Evolutionary conservation across 2,888 invertebrate species (phyloP).

Genomic region (Cosmopolites sordidus): DNA sequence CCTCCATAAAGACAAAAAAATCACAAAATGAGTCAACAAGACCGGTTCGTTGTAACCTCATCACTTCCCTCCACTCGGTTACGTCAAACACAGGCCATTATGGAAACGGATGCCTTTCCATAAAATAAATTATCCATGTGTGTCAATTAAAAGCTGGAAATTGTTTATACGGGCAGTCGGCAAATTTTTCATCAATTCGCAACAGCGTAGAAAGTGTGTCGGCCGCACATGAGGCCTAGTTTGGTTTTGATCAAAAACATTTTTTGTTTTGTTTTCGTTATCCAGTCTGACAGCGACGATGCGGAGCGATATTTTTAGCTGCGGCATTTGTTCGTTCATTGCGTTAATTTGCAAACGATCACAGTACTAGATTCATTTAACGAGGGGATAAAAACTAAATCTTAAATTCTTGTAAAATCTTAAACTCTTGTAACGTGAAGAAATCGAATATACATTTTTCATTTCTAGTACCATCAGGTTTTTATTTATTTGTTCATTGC

Average conservation of each 20-base stretch:
- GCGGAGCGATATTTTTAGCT: too few species aligned
- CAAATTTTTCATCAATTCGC: background rate
- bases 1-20: background rate
- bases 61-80: too few species aligned
- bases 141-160: slow-evolving; percentile 1
- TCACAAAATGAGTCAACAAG: background rate
- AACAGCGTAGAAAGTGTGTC: background rate
- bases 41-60: background rate
- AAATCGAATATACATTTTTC: too few species aligned
- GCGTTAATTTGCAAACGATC: too few species aligned
- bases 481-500: too few species aligned
- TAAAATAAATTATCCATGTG: background rate
- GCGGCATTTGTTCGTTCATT: too few species aligned
- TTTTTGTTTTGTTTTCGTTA: slow-evolving; percentile 3
- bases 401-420: too few species aligned
- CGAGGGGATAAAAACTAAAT: too few species aligned
- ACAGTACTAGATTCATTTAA: too few species aligned
- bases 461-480: too few species aligned
- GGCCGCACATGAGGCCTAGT: slow-evolving; percentile 11
- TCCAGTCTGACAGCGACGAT: too few species aligned
- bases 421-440: too few species aligned
- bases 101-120: background rate
- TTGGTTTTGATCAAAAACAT: slow-evolving; percentile 13
- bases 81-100: background rate
- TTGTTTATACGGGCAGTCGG: background rate